Conservation (phyloP, 2,888 invertebrate genomes). For the Zygogramma bicolorata region DNA sequence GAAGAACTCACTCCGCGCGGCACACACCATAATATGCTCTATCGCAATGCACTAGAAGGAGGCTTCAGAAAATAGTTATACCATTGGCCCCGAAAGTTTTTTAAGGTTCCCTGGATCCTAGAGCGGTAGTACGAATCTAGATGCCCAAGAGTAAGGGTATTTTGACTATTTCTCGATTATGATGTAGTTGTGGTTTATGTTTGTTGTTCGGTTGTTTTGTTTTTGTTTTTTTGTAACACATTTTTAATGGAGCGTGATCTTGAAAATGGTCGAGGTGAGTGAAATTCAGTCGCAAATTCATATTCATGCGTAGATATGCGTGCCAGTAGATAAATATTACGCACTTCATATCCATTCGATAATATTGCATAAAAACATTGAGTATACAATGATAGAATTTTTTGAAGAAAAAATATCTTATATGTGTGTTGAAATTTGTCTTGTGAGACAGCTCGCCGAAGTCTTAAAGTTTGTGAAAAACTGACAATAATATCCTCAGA, state of each 20-base stretch:
- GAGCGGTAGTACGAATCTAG: slow-evolving; percentile 59
- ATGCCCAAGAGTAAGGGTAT: slow-evolving; percentile 57
- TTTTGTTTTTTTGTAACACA: slow-evolving; percentile 42
- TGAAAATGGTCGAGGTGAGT: slow-evolving; percentile 59
- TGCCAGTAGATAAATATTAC: background rate
- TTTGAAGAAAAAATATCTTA: too few relatives aligned
- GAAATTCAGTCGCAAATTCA: background rate
- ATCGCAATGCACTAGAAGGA: slow-evolving; percentile 53
- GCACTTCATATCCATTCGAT: background rate
- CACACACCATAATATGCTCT: slow-evolving; percentile 53
- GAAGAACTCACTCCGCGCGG: slow-evolving; percentile 28
- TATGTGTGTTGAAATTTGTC: too few relatives aligned
- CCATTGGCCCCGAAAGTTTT: slow-evolving; percentile 61
- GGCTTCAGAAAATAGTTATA: slow-evolving; percentile 41
- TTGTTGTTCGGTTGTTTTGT: slow-evolving; percentile 38
- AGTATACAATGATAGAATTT: too few relatives aligned
- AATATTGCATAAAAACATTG: too few relatives aligned
- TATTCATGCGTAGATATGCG: background rate
- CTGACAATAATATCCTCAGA: too few relatives aligned
- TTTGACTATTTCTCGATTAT: slow-evolving; percentile 37
- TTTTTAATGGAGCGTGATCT: slow-evolving; percentile 57
- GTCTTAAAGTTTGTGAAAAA: too few relatives aligned
- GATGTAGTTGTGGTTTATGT: slow-evolving; percentile 40
- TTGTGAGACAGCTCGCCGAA: too few relatives aligned
- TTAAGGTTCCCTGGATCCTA: slow-evolving; percentile 61